These are phyloP conservation scores for Lasaia peninsularis DNA, from an alignment of 1,140 invertebrate species.

Conservation along the genomic window DNA sequence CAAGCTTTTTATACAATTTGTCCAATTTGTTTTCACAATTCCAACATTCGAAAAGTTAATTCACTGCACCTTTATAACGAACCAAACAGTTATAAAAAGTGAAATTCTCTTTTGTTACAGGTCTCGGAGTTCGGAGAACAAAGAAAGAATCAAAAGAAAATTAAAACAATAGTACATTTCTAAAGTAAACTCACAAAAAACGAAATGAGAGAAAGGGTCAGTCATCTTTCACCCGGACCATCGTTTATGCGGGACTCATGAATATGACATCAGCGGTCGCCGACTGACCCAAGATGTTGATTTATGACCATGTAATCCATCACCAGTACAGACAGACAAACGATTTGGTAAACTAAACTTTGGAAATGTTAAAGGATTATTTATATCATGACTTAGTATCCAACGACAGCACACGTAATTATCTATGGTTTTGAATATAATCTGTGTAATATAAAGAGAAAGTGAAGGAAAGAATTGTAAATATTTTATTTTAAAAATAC, in stretches of 20 bases:
- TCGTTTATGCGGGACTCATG: slow-evolving; percentile 54
- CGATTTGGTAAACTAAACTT: slow-evolving; percentile 3
- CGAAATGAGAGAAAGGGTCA: slow-evolving; percentile 43
- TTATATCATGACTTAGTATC: not conserved
- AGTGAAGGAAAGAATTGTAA: too few relatives aligned
- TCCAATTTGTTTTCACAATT: too few relatives aligned
- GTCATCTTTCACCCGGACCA: slow-evolving; percentile 33
- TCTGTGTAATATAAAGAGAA: too few relatives aligned
- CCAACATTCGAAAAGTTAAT: not conserved
- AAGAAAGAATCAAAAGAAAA: slow-evolving; percentile 34
- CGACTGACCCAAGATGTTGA: slow-evolving; percentile 51
- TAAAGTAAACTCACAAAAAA: slow-evolving; percentile 42
- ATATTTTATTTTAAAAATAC: too few relatives aligned
- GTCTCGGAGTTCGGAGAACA: slow-evolving; percentile 23
- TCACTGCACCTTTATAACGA: not conserved
- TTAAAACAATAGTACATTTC: slow-evolving; percentile 35
- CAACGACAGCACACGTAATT: too few relatives aligned
- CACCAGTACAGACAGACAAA: slow-evolving; percentile 36
- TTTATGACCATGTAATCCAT: slow-evolving; percentile 59
- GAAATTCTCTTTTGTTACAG: slow-evolving; percentile 53
- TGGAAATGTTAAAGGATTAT: not conserved
- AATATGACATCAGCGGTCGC: slow-evolving; percentile 64
- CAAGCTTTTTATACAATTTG: too few relatives aligned
- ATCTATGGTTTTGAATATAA: too few relatives aligned
- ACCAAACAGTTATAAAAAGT: slow-evolving; percentile 9